phyloP scores from a whole-genome alignment of 2,888 invertebrate species.

The Hermaeophaga mercurialis region DNA sequence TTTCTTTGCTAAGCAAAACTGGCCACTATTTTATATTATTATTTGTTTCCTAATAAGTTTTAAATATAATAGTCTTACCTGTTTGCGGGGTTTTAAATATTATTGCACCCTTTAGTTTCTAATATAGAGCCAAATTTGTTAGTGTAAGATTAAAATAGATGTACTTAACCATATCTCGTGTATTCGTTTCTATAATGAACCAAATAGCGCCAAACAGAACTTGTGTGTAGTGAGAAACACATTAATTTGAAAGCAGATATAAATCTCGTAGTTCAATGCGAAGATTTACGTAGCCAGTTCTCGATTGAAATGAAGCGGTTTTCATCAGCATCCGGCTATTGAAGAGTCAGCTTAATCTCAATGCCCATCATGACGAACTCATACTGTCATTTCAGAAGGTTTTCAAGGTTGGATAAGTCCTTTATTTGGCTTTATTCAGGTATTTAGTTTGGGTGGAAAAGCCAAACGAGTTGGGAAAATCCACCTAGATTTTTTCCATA shows the following conservation, averaged over 20 bases:
- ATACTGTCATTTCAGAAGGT: constrained; percentile 29
- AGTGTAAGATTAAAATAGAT: too few species aligned
- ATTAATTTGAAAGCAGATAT: constrained; percentile 45
- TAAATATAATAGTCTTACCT: too few species aligned
- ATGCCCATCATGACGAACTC: constrained; percentile 33
- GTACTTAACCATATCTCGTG: too few species aligned
- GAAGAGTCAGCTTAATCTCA: constrained; percentile 34
- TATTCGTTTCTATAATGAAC: too few species aligned
- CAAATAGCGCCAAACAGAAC: constrained; percentile 15
- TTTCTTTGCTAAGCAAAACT: too few species aligned
- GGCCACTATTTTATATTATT: too few species aligned
- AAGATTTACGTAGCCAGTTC: constrained; percentile 45
- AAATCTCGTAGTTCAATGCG: constrained; percentile 46
- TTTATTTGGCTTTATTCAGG: constrained; percentile 11
- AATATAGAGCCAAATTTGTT: too few species aligned
- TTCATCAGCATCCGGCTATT: constrained; percentile 42
- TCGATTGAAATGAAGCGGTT: constrained; percentile 43
- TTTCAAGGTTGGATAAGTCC: constrained; percentile 21
- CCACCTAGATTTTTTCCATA: not conserved
- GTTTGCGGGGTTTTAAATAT: too few species aligned
- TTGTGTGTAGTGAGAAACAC: constrained; percentile 37
- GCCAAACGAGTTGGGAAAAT: not conserved
- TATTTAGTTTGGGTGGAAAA: constrained; percentile 2
- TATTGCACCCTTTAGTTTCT: too few species aligned
- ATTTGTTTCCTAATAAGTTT: too few species aligned